Evolutionary conservation across 2,113 vertebrate genomes (phyloP), one percentile per base, ranked within the genome.

Genomic region (Dinomys branickii): DNA sequence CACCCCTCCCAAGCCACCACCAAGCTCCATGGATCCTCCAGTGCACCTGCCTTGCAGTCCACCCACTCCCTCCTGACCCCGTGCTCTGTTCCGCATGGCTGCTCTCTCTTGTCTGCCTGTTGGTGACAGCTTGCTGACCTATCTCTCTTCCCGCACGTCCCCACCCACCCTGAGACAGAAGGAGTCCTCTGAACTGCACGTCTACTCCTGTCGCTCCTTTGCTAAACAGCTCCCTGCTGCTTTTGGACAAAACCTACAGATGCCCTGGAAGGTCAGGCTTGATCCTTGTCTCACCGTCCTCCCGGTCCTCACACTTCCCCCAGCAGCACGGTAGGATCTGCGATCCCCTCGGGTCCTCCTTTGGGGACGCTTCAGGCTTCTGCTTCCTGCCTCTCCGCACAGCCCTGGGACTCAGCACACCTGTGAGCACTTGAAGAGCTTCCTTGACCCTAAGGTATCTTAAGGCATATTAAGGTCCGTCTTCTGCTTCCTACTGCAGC

Each of bases 61-160:
- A 50, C 35, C 50, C 2, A 5, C 24, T 63, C 30, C 67, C 67
- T 47, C 44, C 47, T 47, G 75, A 41, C 16, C 4, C 47, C 7
- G 0, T 10, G 52, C 33, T 22, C 4, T 6, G 12, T 1, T 73
- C 44, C 87, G 50, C 22, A 13, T 4, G 58, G 20, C n/a, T 26
- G 2, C 69, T 56, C 4, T n/a, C 28, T 50, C 41, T 63, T 13
- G 6, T 44, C 13, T 54, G 90, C 41, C 0, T 26, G 1, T 2
- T 10, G 58, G 56, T 38, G 30, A 14, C 12, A 38, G 9, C 12
- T 22, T 69, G 77, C 52, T 91, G 59, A 20, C 0, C 6, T 3
- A 22, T 16, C 4, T 10, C 54, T 14, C 20, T 50, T 38, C 12
- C 12, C 4, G 24, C 13, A 3, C 0, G 1, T 30, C 38, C 44